These are phyloP conservation scores for Pocillopora meandrina DNA, from an alignment of 92 coral and sea anemone genomes.

Conservation along the genomic window DNA sequence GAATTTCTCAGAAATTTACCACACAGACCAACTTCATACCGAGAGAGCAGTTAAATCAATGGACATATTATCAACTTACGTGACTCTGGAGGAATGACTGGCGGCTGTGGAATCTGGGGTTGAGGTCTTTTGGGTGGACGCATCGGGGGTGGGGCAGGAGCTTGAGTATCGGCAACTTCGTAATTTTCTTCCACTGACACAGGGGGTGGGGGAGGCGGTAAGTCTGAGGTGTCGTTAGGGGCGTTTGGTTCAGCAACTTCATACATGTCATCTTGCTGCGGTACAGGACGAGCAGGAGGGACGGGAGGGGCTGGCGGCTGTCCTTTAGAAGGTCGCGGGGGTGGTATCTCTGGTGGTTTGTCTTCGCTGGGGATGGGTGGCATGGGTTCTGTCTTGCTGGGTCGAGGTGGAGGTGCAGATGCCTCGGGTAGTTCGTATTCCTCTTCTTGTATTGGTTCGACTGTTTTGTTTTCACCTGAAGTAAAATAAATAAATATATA, in stretches of 20 bases:
- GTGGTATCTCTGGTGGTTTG: constrained; percentile 23
- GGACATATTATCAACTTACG: neutral
- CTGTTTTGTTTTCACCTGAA: constrained; percentile 1
- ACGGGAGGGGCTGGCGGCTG: constrained; percentile 18
- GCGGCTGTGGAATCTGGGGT: neutral
- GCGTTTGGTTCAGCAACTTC: constrained; percentile 23
- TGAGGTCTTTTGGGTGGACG: constrained; percentile 1
- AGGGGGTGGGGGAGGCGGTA: constrained; percentile 19
- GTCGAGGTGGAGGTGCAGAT: constrained; percentile 32
- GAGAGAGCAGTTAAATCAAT: neutral
- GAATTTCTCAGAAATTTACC: no score
- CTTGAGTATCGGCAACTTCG: constrained; percentile 13
- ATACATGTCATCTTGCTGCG: constrained; percentile 38
- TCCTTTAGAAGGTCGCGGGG: constrained; percentile 32
- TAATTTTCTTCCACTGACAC: constrained; percentile 35
- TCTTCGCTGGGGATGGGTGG: constrained; percentile 30
- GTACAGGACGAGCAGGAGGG: neutral
- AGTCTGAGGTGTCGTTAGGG: neutral
- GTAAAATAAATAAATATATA: neutral
- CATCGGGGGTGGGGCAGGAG: constrained; percentile 9
- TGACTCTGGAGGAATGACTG: neutral
- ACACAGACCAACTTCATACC: no score
- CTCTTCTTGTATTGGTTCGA: constrained; percentile 19
- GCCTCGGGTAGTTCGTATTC: constrained; percentile 54
- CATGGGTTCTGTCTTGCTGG: constrained; percentile 12